These are phyloP conservation scores for Microtus richardsoni DNA, from an alignment of 2,113 vertebrate species.

Conservation along the genomic window DNA sequence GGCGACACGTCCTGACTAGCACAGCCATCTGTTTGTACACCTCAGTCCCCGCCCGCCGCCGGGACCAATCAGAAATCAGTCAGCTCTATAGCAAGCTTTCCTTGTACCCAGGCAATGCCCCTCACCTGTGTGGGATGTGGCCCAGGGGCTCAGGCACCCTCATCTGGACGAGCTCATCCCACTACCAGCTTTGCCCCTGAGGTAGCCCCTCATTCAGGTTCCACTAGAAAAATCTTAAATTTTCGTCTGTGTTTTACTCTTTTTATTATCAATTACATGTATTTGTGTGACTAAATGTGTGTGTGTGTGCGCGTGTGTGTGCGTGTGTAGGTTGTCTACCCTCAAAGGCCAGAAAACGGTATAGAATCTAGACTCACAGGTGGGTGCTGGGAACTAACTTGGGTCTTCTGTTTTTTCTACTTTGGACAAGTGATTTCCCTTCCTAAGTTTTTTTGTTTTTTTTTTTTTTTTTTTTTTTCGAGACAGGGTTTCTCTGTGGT, in stretches of 20 bases:
- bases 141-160: background rate
- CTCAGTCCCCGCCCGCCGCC: background rate
- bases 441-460: conserved; percentile 34
- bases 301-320: background rate
- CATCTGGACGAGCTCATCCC: background rate
- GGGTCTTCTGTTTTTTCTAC: background rate
- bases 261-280: background rate
- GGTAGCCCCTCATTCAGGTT: background rate
- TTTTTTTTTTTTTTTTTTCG: too few species aligned
- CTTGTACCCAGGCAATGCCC: background rate
- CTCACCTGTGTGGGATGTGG: background rate
- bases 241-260: background rate
- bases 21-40: background rate
- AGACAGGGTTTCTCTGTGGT: too few species aligned
- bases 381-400: background rate
- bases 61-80: background rate
- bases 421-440: background rate
- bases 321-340: too few species aligned
- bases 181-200: accelerated
- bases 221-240: background rate
- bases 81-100: background rate
- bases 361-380: too few species aligned
- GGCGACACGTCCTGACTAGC: background rate
- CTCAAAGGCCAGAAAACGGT: background rate
- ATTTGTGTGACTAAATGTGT: background rate